Conservation (phyloP, 2,888 invertebrate species). For the Cantharis lateralis region DNA sequence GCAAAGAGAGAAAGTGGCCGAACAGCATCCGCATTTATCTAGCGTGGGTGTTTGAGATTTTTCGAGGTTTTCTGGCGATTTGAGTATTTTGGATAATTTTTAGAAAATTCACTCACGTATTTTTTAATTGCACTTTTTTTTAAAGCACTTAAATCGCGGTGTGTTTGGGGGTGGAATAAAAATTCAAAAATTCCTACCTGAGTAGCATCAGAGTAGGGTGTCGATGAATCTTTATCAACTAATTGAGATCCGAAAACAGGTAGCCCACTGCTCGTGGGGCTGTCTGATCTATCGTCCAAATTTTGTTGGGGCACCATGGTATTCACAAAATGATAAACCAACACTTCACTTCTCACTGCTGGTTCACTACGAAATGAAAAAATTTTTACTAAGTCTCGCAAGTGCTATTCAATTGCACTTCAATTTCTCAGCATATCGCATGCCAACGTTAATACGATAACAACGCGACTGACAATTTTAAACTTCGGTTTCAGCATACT, state of each 20-base stretch:
- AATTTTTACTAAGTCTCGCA: conserved; percentile 49
- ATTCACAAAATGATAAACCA: conserved; percentile 42
- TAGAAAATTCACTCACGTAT: not conserved
- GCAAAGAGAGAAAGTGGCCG: not conserved
- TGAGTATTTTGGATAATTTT: not conserved
- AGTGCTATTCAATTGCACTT: conserved; percentile 46
- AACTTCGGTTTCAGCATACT: conserved; percentile 56
- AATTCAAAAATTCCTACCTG: conserved; percentile 69
- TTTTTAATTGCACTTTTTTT: not conserved
- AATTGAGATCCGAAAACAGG: conserved; percentile 88
- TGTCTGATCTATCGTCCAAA: conserved; percentile 54
- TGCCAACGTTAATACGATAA: conserved; percentile 55
- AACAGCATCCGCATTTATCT: not conserved
- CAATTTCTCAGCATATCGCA: conserved; percentile 49
- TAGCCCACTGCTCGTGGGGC: conserved; percentile 63
- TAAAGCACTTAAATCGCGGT: not conserved
- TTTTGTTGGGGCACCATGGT: conserved; percentile 76
- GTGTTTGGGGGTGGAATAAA: conserved; percentile 6
- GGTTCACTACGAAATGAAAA: conserved; percentile 27
- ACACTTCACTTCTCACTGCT: conserved; percentile 20
- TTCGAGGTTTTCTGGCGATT: not conserved
- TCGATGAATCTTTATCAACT: conserved; percentile 87
- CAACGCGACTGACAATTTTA: conserved; percentile 64
- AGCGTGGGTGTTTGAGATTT: not conserved
- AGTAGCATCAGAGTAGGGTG: conserved; percentile 98